Conservation (phyloP, 2,113 vertebrate genomes). For the Conger conger region DNA sequence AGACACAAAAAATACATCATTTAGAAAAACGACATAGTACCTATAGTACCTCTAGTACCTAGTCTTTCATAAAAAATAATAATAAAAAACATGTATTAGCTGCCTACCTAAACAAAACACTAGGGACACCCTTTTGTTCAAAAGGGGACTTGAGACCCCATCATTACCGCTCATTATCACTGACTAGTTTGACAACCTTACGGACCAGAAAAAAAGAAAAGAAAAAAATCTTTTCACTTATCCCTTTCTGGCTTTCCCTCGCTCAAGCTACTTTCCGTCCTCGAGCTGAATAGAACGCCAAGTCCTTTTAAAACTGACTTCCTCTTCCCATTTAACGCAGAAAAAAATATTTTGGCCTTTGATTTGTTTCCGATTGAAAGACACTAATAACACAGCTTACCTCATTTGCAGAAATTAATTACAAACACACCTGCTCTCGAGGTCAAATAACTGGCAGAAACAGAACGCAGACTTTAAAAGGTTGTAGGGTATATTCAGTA, state of each 20-base stretch:
- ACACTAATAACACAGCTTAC: slow-evolving; percentile 43
- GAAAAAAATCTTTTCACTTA: slow-evolving; percentile 75
- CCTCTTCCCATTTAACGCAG: slow-evolving; percentile 59
- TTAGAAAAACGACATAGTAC: slow-evolving; percentile 49
- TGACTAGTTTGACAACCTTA: slow-evolving; percentile 91
- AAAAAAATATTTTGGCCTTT: slow-evolving; percentile 74
- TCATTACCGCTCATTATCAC: slow-evolving; percentile 95
- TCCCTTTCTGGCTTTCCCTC: slow-evolving; percentile 10
- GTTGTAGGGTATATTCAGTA: not conserved
- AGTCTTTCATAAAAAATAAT: slow-evolving; percentile 51
- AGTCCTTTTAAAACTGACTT: slow-evolving; percentile 66
- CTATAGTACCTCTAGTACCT: slow-evolving; percentile 53
- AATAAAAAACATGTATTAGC: not conserved
- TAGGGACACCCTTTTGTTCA: slow-evolving; percentile 83
- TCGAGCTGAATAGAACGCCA: slow-evolving; percentile 84
- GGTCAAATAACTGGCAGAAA: slow-evolving; percentile 29
- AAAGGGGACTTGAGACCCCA: slow-evolving; percentile 75
- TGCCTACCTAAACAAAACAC: slow-evolving; percentile 75
- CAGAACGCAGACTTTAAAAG: slow-evolving; percentile 10
- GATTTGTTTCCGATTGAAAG: slow-evolving; percentile 53
- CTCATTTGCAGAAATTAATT: slow-evolving; percentile 49
- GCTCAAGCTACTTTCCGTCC: slow-evolving; percentile 58
- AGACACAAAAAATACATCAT: slow-evolving; percentile 13
- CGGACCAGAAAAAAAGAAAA: slow-evolving; percentile 64
- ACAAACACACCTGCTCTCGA: slow-evolving; percentile 49